Evolutionary conservation across 2,113 vertebrate species (phyloP), one percentile per base, ranked within the genome.

Genomic region (Falco punctatus): DNA sequence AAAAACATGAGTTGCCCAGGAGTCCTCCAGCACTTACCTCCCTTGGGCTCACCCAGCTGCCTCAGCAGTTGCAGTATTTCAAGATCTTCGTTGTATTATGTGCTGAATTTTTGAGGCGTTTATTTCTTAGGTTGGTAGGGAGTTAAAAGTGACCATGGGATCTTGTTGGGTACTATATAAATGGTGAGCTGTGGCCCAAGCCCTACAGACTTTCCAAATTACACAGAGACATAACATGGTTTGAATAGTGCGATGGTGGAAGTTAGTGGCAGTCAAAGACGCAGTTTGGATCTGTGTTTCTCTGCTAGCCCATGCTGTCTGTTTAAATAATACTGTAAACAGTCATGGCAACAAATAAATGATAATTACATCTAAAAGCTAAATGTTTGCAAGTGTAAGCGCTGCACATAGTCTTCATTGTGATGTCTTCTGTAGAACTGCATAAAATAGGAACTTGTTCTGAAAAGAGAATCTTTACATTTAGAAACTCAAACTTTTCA

Each of bases 191-290:
- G 67, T 23, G n/a, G 15, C 44, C 13, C 51, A 35, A 49, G 33
- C n/a, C 42, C 64, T 52, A 8, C 58, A 66, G 22, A 8, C 20
- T 35, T 69, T 14, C 44, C 62, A 57, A 6, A 48, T 14, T 13
- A 8, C 0, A 1, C 5, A 59, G 51, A 49, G 24, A 19, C 13
- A 10, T 19, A 10, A 4, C 26, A 1, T 49, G 77, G 19, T 67
- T 83, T 38, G 9, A 40, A 18, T 10, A 33, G 49, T 0, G 1
- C 51, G 78, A 0, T 28, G 61, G 46, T 46, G 66, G 51, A 40
- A 58, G 58, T 52, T 71, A 35, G 23, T 59, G 73, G 26, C 69
- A 73, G 2, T 33, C 65, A 32, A 44, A 71, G 70, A 11, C 52
- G 2, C 0, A 0, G 40, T 27, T 52, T 28, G 27, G 23, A 28